A percentile compares a stretch with the other conserved stretches of the same genome.
These are phyloP conservation scores for Epirrhoe alternata DNA, from an alignment of 2,888 invertebrate genomes.

Conservation along the genomic window DNA sequence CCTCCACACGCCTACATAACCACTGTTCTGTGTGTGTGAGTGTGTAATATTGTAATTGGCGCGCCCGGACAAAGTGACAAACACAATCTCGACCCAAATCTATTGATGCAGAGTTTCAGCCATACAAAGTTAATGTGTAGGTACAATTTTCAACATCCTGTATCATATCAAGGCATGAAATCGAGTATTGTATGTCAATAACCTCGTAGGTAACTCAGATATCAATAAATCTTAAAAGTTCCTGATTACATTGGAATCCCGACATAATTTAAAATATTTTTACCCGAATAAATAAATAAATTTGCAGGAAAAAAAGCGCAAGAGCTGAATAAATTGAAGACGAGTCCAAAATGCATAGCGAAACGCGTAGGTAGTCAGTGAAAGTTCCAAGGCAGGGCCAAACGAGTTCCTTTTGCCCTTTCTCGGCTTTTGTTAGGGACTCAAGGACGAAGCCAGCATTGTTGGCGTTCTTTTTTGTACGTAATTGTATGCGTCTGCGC, in stretches of 20 bases:
- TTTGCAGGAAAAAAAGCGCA: constrained; percentile 7
- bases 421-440: constrained; percentile 82
- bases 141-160: constrained; percentile 22
- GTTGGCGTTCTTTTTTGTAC: constrained; percentile 77
- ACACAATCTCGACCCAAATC: constrained; percentile 76
- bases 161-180: not conserved
- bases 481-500: constrained; percentile 82
- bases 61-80: constrained; percentile 66
- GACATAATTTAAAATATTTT: constrained; percentile 21
- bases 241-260: constrained; percentile 14
- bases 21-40: constrained; percentile 52
- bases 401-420: constrained; percentile 83
- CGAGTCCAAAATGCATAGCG: constrained; percentile 45
- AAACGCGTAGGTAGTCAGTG: constrained; percentile 80
- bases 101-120: constrained; percentile 41
- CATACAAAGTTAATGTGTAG: constrained; percentile 31
- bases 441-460: constrained; percentile 81
- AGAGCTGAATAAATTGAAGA: constrained; percentile 27
- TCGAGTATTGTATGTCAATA: constrained; percentile 9
- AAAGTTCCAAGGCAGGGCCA: constrained; percentile 80
- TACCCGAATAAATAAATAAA: constrained; percentile 26
- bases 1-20: constrained; percentile 66
- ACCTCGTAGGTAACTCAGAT: constrained; percentile 4
- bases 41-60: constrained; percentile 72
- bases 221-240: not conserved